A percentile compares a stretch with the other conserved stretches of the same genome.
Evolutionary conservation across 1,140 invertebrate genomes (phyloP).

Genomic region (Drosophila kurseongensis): DNA sequence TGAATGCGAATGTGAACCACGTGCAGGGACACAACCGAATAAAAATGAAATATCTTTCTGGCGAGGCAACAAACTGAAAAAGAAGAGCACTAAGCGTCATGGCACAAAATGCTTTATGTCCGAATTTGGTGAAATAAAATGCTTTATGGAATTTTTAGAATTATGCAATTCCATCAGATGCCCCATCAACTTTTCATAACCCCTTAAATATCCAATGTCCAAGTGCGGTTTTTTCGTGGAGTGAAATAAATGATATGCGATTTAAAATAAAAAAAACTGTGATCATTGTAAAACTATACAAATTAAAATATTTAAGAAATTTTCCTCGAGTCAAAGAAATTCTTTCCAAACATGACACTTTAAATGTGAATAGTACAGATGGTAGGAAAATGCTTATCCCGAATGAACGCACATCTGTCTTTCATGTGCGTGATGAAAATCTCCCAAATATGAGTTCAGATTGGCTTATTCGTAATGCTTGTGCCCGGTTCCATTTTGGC

Average conservation of each 20-base stretch:
- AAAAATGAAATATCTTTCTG: conserved; percentile 68
- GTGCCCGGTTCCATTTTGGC: conserved; percentile 61
- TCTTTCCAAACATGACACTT: neutral
- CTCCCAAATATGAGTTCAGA: conserved; percentile 27
- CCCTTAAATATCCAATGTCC: conserved; percentile 34
- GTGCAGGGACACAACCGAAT: conserved; percentile 45
- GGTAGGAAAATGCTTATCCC: conserved; percentile 4
- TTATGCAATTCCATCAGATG: conserved; percentile 23
- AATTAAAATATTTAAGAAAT: no score
- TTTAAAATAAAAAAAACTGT: no score
- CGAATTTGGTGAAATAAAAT: conserved; percentile 23
- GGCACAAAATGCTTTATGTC: conserved; percentile 34
- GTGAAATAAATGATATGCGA: no score
- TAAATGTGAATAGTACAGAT: conserved; percentile 2
- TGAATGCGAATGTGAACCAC: conserved; percentile 67
- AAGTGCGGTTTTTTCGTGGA: neutral
- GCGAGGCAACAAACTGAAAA: conserved; percentile 18
- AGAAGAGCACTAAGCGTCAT: conserved; percentile 14
- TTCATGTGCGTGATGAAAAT: conserved; percentile 34
- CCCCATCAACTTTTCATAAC: conserved; percentile 41
- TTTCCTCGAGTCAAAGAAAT: no score
- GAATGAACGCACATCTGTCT: conserved; percentile 28
- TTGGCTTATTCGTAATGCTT: conserved; percentile 10
- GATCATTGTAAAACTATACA: no score
- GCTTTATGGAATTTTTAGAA: conserved; percentile 25